phyloP scores from a whole-genome alignment of 2,113 vertebrate species.

The Notothenia coriiceps region DNA sequence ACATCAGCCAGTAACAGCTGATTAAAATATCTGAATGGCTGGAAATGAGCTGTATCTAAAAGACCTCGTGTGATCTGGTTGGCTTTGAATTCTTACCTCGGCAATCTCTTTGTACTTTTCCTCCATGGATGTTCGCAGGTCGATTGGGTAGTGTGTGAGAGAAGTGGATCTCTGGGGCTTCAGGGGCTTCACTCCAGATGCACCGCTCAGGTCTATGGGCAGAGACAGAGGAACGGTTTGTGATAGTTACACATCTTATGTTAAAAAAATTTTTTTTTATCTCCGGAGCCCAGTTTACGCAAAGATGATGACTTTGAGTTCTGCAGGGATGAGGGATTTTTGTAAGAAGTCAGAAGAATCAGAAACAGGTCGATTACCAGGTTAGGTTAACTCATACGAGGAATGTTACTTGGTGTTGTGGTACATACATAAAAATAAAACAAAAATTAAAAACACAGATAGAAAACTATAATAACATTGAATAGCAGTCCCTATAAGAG shows the following conservation, averaged over 20 bases:
- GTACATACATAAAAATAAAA: too few species aligned
- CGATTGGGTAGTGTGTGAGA: constrained; percentile 88
- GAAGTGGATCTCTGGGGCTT: constrained; percentile 90
- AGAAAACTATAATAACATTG: too few species aligned
- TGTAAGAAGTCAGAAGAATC: too few species aligned
- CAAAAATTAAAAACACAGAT: too few species aligned
- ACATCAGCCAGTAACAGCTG: neutral
- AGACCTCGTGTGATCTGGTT: neutral
- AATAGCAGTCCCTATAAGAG: too few species aligned
- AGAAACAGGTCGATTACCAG: too few species aligned
- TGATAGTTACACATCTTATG: neutral
- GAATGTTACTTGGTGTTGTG: too few species aligned
- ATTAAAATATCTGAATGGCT: neutral
- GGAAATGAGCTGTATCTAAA: neutral
- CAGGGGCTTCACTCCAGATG: constrained; percentile 84
- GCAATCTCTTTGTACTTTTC: constrained; percentile 97
- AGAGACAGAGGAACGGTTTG: neutral
- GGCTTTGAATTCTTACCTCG: constrained; percentile 83
- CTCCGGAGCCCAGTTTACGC: too few species aligned
- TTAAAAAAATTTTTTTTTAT: too few species aligned
- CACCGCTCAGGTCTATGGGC: constrained; percentile 83
- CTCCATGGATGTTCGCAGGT: constrained; percentile 95
- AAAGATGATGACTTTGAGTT: too few species aligned
- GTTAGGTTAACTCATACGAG: too few species aligned
- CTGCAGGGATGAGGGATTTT: too few species aligned